Base-by-base conservation (phyloP, 2,797 vertebrate species). In the Etheostoma nigrum region DNA sequence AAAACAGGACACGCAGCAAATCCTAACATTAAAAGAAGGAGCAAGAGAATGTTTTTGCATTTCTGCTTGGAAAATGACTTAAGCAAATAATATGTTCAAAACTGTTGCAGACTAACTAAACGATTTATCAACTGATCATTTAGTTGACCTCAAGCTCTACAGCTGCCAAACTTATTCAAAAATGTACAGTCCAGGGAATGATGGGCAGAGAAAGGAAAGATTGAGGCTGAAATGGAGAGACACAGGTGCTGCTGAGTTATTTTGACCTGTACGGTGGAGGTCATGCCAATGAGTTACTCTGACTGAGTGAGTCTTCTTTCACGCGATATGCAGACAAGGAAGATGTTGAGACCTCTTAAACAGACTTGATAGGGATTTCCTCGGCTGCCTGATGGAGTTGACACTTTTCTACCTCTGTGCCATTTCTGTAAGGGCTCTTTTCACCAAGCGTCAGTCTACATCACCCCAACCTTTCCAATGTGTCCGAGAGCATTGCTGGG, bases 351-450 rank as follows among this genome's bases (percentile, higher is more conserved):
- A 57, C 74, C 74, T 72, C 83, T 73, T 92, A 86, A 93, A 79
- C 60, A 0, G 84, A 84, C 82, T 67, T 87, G 92, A 93, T 78
- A 86, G 84, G 83, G 79, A 86, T 88, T 91, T 92, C 83, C 83
- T 89, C 59, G 19, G 4, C 70, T 19, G 87, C 76, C 84, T 89
- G 83, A 90, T 88, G 86, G 84, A 88, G 84, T 71, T 92, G 92
- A 92, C 88, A 88, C 76, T 74, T 85, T 60, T 83, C 81, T 71
- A 83, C 80, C 84, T 78, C 78, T 21, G 74, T 87, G 78, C 79
- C 87, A 86, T 88, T 85, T 89, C 85, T 77, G 81, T 42, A 62
- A 84, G 84, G 84, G 33, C 85, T 85, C 86, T 91, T 90, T 76
- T 83, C 59, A 42, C 82, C 88, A 87, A 75, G 76, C 76, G 87